Base-by-base conservation (phyloP, 2,888 invertebrate genomes). In the Orgyia antiqua region DNA sequence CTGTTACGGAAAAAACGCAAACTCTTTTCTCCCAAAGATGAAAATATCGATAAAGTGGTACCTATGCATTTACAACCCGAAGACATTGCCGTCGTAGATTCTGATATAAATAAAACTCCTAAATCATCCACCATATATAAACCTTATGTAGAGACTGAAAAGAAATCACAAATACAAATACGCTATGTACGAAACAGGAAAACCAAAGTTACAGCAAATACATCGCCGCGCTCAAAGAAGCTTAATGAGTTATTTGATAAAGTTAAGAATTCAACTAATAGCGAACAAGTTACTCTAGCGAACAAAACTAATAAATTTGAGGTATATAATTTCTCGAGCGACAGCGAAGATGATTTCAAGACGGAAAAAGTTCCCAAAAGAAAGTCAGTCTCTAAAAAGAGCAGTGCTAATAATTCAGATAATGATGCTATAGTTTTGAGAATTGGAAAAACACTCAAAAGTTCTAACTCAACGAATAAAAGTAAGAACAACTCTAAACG, bases 301-400 rank as follows among this genome's bases (percentile, higher is more conserved):
- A 58, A 69, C 21, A 68, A 55, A 36, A 55, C 50, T 18, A 27
- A 32, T 2, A 42, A 54, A 12, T 42, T 40, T 9, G 60, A 69
- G n/a, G 41, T 71, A 1, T 83, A 69, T 36, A 78, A 83, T 35
- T 78, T 62, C 24, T 62, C 71, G 0, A 72, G 71, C 29, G 82
- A 75, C n/a, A 82, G 77, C 36, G 82, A 80, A 12, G 77, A 78
- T 34, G 67, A 73, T 43, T 77, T 78, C 33, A 61, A 62, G 31
- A 56, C 48, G 15, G 6, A 15, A 4, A 15, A 15, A 6, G 4
- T 15, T 15, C n/a, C n/a, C n/a, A 68, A 68, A 36, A 68, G 57
- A 40, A 43, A 44, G 5, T 49, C 55, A 15, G 12, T 60, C 10
- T 45, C 49, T 2, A 66, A 63, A 37, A 58, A 51, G 4, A 44